Base-by-base conservation (phyloP, 1,140 invertebrate species). In the Lysiphlebus fabarum region DNA sequence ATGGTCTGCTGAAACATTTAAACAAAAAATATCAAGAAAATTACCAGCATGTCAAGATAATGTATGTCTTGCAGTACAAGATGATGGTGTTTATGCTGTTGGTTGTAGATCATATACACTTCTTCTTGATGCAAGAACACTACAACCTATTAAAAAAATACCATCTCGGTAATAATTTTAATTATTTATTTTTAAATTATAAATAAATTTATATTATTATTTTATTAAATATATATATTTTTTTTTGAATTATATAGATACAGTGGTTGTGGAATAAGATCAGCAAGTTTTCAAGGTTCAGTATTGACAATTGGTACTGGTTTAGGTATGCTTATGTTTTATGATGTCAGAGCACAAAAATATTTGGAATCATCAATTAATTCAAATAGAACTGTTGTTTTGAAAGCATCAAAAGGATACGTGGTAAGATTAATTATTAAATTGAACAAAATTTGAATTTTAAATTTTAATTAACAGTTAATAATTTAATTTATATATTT, bases 241-340 rank as follows among this genome's bases (percentile, higher is more conserved):
- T 45, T 47, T 33, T 7, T 49, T 56, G 3, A 12, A 17, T 53
- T 37, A 55, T 53, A 87, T 9, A 84, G 90, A 8, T 92, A 92
- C 73, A 90, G 88, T 65, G 90, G 90, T 14, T 92, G 89, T 76
- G 90, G 90, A 47, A 92, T 98, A 47, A 82, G 95, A 56, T 96
- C 95, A 2, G 87, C 94, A 26, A 92, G 88, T 79, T 97, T 97
- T 80, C 87, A 90, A 70, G 89, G 89, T 0, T 86, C 95, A 69
- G 85, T 96, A 64, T 80, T 98, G 58, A 96, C 94, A 3, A 92
- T 97, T 65, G 95, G 95, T 11, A 97, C 95, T 5, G 95, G 94
- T 1, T 82, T 92, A 45, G 95, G 95, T 49, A 86, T 91, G 75
- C 80, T 98, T 1, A 87, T 97, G 82, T 98, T 98, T 76, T 97